Percentiles rank a stretch among this genome's conserved stretches.
Conservation (phyloP, 1,140 invertebrate species). For the Sinonovacula constricta region DNA sequence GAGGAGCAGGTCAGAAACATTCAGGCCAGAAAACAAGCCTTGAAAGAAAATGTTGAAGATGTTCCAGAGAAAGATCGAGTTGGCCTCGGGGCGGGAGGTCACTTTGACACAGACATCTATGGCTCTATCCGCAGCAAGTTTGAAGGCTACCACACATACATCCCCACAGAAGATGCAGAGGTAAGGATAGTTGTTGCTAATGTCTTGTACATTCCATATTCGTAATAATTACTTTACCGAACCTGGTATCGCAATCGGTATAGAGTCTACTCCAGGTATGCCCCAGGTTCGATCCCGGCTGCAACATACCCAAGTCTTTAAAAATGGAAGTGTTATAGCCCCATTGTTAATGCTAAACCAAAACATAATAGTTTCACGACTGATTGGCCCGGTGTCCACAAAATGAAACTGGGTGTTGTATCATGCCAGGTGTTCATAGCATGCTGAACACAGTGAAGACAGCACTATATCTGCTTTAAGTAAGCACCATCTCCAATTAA, state of each 20-base stretch:
- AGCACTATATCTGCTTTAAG: too few species aligned
- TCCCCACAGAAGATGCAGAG: slow-evolving; percentile 94
- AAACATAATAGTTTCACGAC: too few species aligned
- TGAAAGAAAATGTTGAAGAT: slow-evolving; percentile 53
- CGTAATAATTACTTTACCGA: neutral
- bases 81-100: slow-evolving; percentile 92
- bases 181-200: slow-evolving; percentile 79
- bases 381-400: too few species aligned
- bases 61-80: slow-evolving; percentile 85
- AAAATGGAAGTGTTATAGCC: too few species aligned
- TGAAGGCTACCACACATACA: slow-evolving; percentile 96
- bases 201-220: neutral
- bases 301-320: too few species aligned
- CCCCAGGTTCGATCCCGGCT: too few species aligned
- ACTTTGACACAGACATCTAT: slow-evolving; percentile 94
- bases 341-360: neutral
- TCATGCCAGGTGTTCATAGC: neutral
- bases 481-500: too few species aligned
- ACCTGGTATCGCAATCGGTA: neutral
- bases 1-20: slow-evolving; percentile 95
- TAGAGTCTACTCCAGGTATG: too few species aligned
- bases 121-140: slow-evolving; percentile 86
- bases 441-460: too few species aligned
- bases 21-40: slow-evolving; percentile 88
- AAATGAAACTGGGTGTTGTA: too few species aligned